These are phyloP conservation scores for Thelaira solivaga DNA, from an alignment of 2,888 invertebrate genomes.

Conservation along the genomic window DNA sequence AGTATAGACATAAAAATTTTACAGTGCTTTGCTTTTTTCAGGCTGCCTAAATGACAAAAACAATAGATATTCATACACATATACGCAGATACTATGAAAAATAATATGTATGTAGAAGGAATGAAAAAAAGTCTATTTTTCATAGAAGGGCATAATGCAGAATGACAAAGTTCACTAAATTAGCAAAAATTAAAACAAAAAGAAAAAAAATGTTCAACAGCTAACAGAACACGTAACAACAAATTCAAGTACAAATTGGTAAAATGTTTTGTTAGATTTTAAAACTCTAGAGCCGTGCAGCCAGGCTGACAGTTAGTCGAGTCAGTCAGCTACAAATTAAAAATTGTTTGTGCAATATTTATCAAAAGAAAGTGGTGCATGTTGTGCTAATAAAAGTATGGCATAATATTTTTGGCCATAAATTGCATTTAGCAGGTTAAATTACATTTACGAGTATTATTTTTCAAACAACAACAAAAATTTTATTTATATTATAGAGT, in stretches of 20 bases:
- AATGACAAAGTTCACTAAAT: slow-evolving; percentile 52
- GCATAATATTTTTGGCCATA: background rate
- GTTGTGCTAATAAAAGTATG: background rate
- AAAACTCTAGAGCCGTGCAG: slow-evolving; percentile 16
- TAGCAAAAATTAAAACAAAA: slow-evolving; percentile 23
- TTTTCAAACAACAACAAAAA: too few relatives aligned
- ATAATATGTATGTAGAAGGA: slow-evolving; percentile 33
- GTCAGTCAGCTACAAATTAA: slow-evolving; percentile 26
- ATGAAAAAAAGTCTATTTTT: slow-evolving; percentile 6
- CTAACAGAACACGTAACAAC: background rate
- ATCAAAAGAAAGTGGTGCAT: too few relatives aligned
- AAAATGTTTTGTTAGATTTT: slow-evolving; percentile 27
- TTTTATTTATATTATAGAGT: too few relatives aligned
- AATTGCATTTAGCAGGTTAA: background rate
- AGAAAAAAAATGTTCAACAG: background rate
- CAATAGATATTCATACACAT: slow-evolving; percentile 2
- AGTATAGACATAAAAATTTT: slow-evolving; percentile 23
- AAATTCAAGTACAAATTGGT: slow-evolving; percentile 37
- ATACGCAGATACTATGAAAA: background rate
- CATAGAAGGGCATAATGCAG: slow-evolving; percentile 23
- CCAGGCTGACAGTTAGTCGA: too few relatives aligned
- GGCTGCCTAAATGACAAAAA: slow-evolving; percentile 21
- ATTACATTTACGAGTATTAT: too few relatives aligned
- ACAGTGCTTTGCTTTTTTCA: slow-evolving; percentile 1
- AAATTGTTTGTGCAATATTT: slow-evolving; percentile 1